Base-by-base conservation (phyloP, 2,113 vertebrate genomes). In the Misgurnus mizolepis region DNA sequence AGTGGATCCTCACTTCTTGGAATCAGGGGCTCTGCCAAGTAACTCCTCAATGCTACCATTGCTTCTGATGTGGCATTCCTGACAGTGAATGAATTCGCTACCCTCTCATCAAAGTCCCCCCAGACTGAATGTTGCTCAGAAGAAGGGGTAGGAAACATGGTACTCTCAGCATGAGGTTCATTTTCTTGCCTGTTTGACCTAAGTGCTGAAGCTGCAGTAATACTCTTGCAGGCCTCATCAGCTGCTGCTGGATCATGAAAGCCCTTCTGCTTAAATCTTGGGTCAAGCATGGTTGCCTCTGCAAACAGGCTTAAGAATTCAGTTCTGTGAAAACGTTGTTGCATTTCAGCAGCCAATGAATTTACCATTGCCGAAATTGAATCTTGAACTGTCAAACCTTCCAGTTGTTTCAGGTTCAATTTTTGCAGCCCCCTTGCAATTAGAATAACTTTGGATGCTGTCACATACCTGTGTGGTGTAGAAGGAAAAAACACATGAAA, bases 51-150 rank as follows among this genome's bases (percentile, higher is more conserved):
- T 40, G 34, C 34, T 41, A 39, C 39, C 39, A 65, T 41, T 65
- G 39, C 14, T 65, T 17, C 34, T 65, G 62, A 65, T 40, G 62
- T 65, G 62, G 53, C 6, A 12, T 65, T 65, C 62, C 62, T 65
- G 62, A 41, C 3, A 41, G 0, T 41, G 12, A 65, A 41, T 41
- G 7, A 17, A 65, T 65, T 41, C 4, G 1, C 14, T 1, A 65
- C 6, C 39, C 14, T 65, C 62, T 65, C 11, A 22, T 22, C 22
- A 22, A 22, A 22, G 22, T 22, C 22, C 22, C 22, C 22, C 22
- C 22, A 22, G 22, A 22, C 22, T 22, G 22, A 22, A 22, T 22
- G 22, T 22, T 22, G 22, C 22, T 22, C 22, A 22, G 22, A 22
- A 22, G 22, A 22, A 22, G 22, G 22, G 22, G 22, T 22, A 22